A percentile compares a stretch with the other conserved stretches of the same genome.
phyloP scores from a whole-genome alignment of 2,797 vertebrate species.

The Manis javanica region DNA sequence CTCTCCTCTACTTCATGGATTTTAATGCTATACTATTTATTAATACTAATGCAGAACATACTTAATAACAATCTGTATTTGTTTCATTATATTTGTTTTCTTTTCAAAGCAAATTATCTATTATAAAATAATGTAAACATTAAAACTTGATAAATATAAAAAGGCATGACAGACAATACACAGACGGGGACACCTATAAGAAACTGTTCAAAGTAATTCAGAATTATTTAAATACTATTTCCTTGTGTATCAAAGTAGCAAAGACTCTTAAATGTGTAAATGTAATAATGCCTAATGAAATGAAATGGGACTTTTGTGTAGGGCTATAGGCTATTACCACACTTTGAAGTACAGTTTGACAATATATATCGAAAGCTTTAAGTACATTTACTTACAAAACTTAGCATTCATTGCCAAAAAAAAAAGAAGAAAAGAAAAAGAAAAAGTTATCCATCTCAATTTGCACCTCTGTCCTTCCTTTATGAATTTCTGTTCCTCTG shows the following conservation, averaged over 20 bases:
- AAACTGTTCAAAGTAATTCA: conserved; percentile 5
- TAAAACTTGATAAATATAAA: conserved; percentile 27
- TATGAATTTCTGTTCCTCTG: not conserved
- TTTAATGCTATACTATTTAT: not conserved
- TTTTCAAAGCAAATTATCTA: conserved; percentile 15
- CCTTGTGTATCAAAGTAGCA: not conserved
- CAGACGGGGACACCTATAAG: not conserved
- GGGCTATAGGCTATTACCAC: not conserved
- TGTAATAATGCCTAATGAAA: not conserved
- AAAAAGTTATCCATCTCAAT: not conserved
- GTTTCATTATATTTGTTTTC: not conserved
- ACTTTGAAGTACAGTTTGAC: conserved; percentile 20
- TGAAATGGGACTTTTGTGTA: not conserved
- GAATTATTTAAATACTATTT: conserved; percentile 41
- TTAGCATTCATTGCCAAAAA: not conserved
- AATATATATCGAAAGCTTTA: not conserved
- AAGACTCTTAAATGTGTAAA: not conserved
- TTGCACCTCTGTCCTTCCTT: not conserved
- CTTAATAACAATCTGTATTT: not conserved
- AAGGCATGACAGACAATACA: not conserved
- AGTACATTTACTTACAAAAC: conserved; percentile 32
- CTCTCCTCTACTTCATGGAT: not conserved
- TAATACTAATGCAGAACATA: not conserved
- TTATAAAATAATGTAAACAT: conserved; percentile 27
- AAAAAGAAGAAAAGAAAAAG: not conserved